Base-by-base conservation (phyloP, 2,888 invertebrate species). In the Drosophila multiciliata region DNA sequence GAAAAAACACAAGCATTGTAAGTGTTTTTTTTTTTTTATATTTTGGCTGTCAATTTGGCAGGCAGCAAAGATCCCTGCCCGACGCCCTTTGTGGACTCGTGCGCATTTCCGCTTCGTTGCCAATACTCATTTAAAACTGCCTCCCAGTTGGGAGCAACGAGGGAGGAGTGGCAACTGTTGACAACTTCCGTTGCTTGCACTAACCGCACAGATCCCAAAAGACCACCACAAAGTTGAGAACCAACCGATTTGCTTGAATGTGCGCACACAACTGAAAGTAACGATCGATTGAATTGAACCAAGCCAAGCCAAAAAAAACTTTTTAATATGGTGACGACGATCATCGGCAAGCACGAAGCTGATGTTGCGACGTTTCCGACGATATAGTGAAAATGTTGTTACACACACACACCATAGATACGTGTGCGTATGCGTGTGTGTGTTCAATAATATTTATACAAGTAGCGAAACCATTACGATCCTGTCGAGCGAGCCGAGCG, bases 171-270 rank as follows among this genome's bases (percentile, higher is more conserved):
- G 38, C 29, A n/a, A n/a, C 42, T 66, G 71, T 66, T 66, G 66
- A 52, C 80, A 60, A 85, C 86, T 89, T 85, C 85, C 90, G 90
- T 45, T 75, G 85, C 85, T 82, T 73, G 85, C 87, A 87, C 87
- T 69, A 84, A 89, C 73, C 84, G 71, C 68, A 68, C 50, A 63
- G 70, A 74, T 69, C 57, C 36, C 62, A 66, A 60, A 54, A 20
- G 29, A 23, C 50, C 54, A 50, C 57, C 66, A 75, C 54, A 60
- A 53, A 59, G 50, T 66, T 35, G 57, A 48, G 40, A 62, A 66
- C 69, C 79, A 87, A 89, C 87, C 89, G 87, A 84, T 84, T 84
- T 82, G 90, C 89, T 84, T 84, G 85, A 90, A 84, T 74, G 90
- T 89, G 74, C 73, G 82, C 83, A 64, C 73, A 80, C 90, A 90